Base-by-base conservation (phyloP, 2,888 invertebrate species). In the Volucella bombylans region DNA sequence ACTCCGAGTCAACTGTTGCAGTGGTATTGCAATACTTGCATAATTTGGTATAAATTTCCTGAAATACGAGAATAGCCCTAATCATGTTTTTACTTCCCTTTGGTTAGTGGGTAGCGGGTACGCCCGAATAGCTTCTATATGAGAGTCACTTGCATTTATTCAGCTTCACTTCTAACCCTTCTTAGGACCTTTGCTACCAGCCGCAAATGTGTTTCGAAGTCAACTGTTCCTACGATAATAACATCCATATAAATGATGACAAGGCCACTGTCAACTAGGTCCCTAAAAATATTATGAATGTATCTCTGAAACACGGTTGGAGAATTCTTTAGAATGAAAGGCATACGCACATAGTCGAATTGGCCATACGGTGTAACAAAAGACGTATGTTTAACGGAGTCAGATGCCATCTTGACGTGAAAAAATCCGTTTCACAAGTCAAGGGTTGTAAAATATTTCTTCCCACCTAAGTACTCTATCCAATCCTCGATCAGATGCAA, bases 351-450 rank as follows among this genome's bases (percentile, higher is more conserved):
- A 12, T 77, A 86, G 15, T 86, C 87, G 49, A 49, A 86, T 11
- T 87, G 87, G 12, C 87, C 85, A n/a, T n/a, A n/a, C n/a, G n/a
- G n/a, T n/a, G n/a, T n/a, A n/a, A n/a, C n/a, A n/a, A n/a, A n/a
- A n/a, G 87, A 72, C 3, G 81, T 87, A 52, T 62, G 87, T 52
- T 82, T 82, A 2, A 65, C 76, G 8, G 87, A 87, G 2, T 88
- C 73, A 6, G 73, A 67, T 12, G 77, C 68, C 47, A 87, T 76
- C 1, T 62, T 74, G 9, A 87, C 71, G 43, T 87, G 87, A 45
- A 81, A 71, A 59, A 87, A 87, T 45, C 86, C 87, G 52, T 82
- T 86, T 61, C 69, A 61, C 14, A 86, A 49, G 50, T 88, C 87
- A 2, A 88, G 59, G n/a, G n/a, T n/a, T n/a, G n/a, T n/a, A n/a